Evolutionary conservation across 1,140 invertebrate genomes (phyloP).

Genomic region (Dolichoris vasculosae): DNA sequence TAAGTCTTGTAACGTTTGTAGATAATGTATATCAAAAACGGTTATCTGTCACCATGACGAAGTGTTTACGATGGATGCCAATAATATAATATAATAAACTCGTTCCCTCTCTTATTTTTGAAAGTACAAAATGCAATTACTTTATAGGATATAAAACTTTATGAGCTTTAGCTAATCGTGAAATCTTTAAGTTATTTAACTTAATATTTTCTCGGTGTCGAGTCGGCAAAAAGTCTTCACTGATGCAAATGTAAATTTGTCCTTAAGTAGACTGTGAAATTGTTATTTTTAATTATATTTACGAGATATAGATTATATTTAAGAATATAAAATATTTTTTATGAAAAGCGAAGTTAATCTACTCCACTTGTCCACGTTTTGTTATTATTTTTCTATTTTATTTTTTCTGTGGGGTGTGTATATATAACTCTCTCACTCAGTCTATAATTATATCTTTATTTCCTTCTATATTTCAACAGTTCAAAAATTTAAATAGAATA

Average conservation of each 20-base stretch:
- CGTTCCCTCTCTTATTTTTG: neutral
- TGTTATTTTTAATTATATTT: neutral
- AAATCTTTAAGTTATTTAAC: neutral
- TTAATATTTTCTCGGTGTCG: neutral
- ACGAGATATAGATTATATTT: neutral
- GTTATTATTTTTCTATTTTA: too few relatives aligned
- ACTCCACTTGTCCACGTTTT: too few relatives aligned
- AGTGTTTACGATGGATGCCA: slow-evolving; percentile 17
- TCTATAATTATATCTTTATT: too few relatives aligned
- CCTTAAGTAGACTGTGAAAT: neutral
- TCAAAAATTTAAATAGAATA: too few relatives aligned
- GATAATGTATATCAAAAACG: neutral
- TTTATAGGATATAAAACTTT: slow-evolving; percentile 14
- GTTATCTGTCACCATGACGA: neutral
- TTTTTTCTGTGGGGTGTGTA: too few relatives aligned
- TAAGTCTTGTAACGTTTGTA: too few relatives aligned
- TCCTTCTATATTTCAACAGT: too few relatives aligned
- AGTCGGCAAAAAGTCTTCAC: neutral
- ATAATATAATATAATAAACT: neutral
- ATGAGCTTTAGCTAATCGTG: neutral
- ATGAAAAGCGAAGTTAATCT: neutral
- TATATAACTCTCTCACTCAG: too few relatives aligned
- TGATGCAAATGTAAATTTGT: neutral
- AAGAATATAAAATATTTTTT: too few relatives aligned
- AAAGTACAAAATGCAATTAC: slow-evolving; percentile 34